phyloP scores from a whole-genome alignment of 92 coral and sea anemone genomes.

The Anthopleura xanthogrammica region DNA sequence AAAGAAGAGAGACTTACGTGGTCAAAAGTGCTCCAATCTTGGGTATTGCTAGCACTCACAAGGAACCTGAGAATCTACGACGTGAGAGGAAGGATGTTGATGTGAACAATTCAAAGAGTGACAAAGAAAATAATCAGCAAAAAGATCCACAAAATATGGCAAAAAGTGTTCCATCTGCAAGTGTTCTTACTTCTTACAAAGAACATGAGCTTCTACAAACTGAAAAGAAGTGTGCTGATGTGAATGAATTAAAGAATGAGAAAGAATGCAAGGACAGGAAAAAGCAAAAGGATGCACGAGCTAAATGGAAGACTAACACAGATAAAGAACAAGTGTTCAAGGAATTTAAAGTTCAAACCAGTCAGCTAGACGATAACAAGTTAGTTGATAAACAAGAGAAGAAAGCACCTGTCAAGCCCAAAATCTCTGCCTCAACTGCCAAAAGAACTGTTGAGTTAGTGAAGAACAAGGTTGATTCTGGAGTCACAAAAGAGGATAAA shows the following conservation, averaged over 20 bases:
- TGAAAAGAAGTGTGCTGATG: background rate
- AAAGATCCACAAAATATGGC: background rate
- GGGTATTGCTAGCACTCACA: background rate
- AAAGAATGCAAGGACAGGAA: background rate
- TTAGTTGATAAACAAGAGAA: background rate
- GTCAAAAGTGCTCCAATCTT: conserved; percentile 7
- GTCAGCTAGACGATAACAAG: background rate
- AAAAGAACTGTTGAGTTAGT: background rate
- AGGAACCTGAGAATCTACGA: background rate
- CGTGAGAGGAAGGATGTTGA: background rate
- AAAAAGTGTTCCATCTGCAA: background rate
- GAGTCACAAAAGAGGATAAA: background rate
- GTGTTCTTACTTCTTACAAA: background rate
- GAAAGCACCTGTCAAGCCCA: conserved; percentile 1
- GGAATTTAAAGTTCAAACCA: background rate
- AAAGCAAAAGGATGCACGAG: background rate
- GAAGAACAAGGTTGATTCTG: background rate
- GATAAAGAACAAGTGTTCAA: background rate
- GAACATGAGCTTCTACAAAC: background rate
- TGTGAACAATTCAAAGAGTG: background rate
- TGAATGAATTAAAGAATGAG: background rate
- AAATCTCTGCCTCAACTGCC: background rate
- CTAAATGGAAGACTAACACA: background rate
- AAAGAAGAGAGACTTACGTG: conserved; percentile 57
- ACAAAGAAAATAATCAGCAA: conserved; percentile 1